A percentile compares a stretch with the other conserved stretches of the same genome.
Evolutionary conservation across 2,113 vertebrate genomes (phyloP).

Genomic region (Marmota monax): DNA sequence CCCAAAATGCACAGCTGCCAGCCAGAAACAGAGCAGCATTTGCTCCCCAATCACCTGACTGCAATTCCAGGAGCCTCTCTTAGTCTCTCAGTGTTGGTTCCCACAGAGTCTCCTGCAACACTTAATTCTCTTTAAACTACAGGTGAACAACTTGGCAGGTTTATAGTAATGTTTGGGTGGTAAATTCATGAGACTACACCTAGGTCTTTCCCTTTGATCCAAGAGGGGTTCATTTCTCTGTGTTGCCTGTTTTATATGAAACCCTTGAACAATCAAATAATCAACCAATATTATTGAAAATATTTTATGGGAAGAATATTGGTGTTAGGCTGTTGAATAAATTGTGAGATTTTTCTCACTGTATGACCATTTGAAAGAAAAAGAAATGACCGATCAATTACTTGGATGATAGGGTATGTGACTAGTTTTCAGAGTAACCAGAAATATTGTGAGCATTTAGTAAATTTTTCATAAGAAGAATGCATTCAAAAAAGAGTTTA

Average conservation of each 20-base stretch:
- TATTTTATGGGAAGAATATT: background rate
- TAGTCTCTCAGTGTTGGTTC: background rate
- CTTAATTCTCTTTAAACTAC: constrained; percentile 2
- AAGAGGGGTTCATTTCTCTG: background rate
- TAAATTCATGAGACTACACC: background rate
- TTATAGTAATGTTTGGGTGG: background rate
- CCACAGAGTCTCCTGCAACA: background rate
- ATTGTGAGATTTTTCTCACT: background rate
- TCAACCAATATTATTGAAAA: background rate
- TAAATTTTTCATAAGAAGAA: constrained; percentile 34
- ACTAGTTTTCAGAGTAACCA: background rate
- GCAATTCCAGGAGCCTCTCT: background rate
- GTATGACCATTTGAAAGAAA: background rate
- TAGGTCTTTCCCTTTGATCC: background rate
- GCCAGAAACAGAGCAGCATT: background rate
- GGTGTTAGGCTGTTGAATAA: background rate
- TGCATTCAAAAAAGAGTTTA: background rate
- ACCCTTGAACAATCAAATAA: background rate
- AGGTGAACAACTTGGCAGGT: background rate
- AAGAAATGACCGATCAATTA: background rate
- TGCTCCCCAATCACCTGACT: background rate
- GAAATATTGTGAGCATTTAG: background rate
- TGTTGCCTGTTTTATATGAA: constrained; percentile 45
- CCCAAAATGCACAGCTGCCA: background rate
- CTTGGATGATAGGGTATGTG: background rate